A percentile compares a stretch with the other conserved stretches of the same genome.
phyloP scores from a whole-genome alignment of 2,797 vertebrate genomes.

The Chaenodraco wilsoni region DNA sequence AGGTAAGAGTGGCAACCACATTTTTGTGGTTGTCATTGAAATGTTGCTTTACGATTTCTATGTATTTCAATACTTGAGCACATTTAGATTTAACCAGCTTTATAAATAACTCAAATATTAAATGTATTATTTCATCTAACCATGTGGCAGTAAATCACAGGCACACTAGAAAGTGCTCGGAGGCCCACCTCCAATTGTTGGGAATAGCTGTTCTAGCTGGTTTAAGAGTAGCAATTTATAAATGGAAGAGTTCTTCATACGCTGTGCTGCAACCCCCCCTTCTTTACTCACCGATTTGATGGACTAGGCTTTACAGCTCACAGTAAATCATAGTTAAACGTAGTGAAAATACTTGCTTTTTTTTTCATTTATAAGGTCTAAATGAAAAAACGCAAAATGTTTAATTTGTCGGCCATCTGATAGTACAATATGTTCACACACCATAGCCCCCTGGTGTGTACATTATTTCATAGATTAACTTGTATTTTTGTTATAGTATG shows the following conservation, averaged over 20 bases:
- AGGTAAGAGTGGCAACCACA: not conserved
- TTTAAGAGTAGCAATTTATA: not conserved
- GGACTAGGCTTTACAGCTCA: not conserved
- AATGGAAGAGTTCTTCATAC: not conserved
- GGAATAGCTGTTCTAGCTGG: not conserved
- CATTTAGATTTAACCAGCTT: not conserved
- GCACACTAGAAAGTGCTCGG: not conserved
- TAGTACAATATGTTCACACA: not conserved
- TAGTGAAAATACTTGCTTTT: not conserved
- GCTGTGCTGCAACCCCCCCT: not conserved
- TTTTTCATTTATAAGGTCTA: not conserved
- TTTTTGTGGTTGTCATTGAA: not conserved
- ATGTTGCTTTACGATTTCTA: not conserved
- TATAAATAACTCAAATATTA: not conserved
- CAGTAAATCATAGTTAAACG: not conserved
- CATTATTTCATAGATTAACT: slow-evolving; percentile 1
- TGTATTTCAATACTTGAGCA: not conserved
- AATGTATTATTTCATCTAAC: not conserved
- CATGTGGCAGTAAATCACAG: not conserved
- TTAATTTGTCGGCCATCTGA: slow-evolving; percentile 8
- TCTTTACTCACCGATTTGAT: not conserved
- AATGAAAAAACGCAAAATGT: not conserved
- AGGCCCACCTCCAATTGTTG: not conserved
- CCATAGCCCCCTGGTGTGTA: not conserved
- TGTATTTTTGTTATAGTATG: not conserved